A percentile compares a stretch with the other conserved stretches of the same genome.
phyloP scores from a whole-genome alignment of 2,797 vertebrate species.

The Capromys pilorides region DNA sequence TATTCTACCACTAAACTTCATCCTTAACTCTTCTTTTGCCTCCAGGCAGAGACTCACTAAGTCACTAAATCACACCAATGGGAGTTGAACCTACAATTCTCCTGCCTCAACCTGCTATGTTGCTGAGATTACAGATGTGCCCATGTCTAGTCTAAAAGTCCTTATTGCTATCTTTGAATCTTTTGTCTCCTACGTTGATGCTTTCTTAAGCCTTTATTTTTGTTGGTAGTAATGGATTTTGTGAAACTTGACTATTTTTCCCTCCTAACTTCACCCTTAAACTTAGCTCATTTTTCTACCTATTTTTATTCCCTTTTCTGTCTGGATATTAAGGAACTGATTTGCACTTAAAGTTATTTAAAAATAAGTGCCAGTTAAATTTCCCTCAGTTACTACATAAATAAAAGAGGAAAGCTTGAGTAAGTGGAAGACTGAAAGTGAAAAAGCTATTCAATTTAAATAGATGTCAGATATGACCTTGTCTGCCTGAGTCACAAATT shows the following conservation, averaged over 20 bases:
- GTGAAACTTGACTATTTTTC: constrained; percentile 32
- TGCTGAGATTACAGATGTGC: background rate
- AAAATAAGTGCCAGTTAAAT: constrained; percentile 62
- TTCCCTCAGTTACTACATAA: constrained; percentile 33
- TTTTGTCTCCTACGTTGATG: background rate
- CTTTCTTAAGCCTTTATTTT: background rate
- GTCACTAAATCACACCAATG: background rate
- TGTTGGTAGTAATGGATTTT: background rate
- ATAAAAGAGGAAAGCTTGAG: constrained; percentile 66
- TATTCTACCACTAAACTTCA: background rate
- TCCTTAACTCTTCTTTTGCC: background rate
- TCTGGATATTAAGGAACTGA: constrained; percentile 51
- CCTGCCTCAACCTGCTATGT: background rate
- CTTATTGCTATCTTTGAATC: background rate
- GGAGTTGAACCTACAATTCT: background rate
- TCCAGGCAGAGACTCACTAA: background rate
- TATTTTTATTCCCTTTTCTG: constrained; percentile 56
- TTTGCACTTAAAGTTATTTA: constrained; percentile 62
- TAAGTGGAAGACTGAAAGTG: constrained; percentile 46
- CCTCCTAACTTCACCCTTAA: background rate
- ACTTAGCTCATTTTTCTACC: background rate
- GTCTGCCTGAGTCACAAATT: constrained; percentile 57
- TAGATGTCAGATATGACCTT: constrained; percentile 69
- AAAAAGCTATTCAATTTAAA: constrained; percentile 61
- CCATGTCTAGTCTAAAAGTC: background rate